A percentile compares a stretch with the other conserved stretches of the same genome.
Evolutionary conservation across 2,797 vertebrate species (phyloP).

Genomic region (Lagodon rhomboides): DNA sequence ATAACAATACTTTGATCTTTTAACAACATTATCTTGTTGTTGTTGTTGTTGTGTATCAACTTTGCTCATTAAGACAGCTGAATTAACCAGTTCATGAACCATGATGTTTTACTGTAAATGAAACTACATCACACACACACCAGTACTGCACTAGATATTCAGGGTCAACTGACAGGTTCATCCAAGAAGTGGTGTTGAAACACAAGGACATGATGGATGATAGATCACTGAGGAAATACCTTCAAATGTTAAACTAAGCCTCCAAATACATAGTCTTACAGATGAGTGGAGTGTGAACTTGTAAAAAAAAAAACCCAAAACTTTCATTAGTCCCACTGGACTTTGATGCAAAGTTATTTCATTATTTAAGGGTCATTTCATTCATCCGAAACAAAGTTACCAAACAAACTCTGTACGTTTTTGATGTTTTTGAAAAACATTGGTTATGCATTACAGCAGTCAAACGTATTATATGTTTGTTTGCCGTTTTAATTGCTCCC

Average conservation of each 20-base stretch:
- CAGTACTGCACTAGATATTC: neutral
- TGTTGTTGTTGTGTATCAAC: neutral
- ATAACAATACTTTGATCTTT: neutral
- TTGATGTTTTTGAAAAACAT: neutral
- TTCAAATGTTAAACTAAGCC: neutral
- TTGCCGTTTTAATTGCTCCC: too few relatives aligned
- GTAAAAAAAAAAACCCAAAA: too few relatives aligned
- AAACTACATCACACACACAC: neutral
- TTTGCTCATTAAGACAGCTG: neutral
- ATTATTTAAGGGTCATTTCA: slow-evolving; percentile 2
- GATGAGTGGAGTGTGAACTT: neutral
- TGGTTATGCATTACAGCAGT: neutral
- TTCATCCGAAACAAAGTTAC: neutral
- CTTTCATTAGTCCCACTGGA: neutral
- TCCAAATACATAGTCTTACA: neutral
- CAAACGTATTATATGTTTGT: neutral
- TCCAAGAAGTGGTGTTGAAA: neutral
- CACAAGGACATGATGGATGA: neutral
- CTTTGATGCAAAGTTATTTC: neutral
- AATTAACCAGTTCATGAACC: neutral
- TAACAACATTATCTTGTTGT: neutral
- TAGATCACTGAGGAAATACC: neutral
- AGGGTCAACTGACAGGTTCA: neutral
- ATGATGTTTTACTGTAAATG: neutral
- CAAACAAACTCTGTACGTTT: neutral